phyloP scores from a whole-genome alignment of 1,140 invertebrate genomes.

The Drosophila lacertosa region DNA sequence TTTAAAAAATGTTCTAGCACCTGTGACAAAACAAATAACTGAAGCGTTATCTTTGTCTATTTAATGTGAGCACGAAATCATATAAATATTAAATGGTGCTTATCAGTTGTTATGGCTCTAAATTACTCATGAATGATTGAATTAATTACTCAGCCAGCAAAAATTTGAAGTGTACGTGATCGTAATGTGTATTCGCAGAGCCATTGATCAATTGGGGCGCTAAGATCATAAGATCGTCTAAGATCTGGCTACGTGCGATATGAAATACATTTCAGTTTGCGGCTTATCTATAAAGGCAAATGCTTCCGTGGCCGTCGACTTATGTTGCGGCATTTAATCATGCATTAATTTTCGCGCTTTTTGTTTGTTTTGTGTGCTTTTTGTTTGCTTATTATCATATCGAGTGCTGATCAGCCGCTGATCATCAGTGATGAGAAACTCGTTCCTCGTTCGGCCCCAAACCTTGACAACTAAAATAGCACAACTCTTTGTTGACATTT shows the following conservation, averaged over 20 bases:
- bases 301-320: constrained; percentile 30
- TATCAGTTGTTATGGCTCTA: constrained; percentile 4
- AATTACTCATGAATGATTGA: constrained; percentile 50
- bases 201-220: constrained; percentile 49
- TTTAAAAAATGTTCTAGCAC: background rate
- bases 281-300: constrained; percentile 9
- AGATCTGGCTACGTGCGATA: constrained; percentile 43
- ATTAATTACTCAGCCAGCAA: constrained; percentile 52
- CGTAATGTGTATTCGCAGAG: constrained; percentile 2
- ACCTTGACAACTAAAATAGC: constrained; percentile 51
- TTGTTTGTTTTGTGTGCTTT: constrained; percentile 53
- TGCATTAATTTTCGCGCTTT: constrained; percentile 59
- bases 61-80: constrained; percentile 2
- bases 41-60: background rate
- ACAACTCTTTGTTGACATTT: constrained; percentile 39
- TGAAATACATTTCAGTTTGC: background rate
- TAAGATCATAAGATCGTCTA: constrained; percentile 35
- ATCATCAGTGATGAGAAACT: constrained; percentile 17
- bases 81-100: constrained; percentile 3
- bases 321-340: constrained; percentile 22
- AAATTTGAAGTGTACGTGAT: constrained; percentile 57
- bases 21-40: background rate
- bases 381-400: constrained; percentile 47
- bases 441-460: constrained; percentile 1
- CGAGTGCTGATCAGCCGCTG: constrained; percentile 41